These are phyloP conservation scores for Sardina pilchardus DNA, from an alignment of 2,113 vertebrate genomes.

Conservation along the genomic window DNA sequence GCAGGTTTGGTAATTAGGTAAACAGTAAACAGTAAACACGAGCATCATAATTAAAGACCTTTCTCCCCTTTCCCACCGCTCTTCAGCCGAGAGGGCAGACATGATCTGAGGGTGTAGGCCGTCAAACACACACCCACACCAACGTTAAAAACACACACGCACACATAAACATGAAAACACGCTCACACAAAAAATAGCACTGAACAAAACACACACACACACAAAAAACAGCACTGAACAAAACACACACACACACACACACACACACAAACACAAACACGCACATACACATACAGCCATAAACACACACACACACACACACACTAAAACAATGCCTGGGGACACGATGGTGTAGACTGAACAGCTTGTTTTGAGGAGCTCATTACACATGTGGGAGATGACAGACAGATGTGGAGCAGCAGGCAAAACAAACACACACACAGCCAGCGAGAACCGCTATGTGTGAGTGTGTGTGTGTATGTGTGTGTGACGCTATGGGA, in stretches of 20 bases:
- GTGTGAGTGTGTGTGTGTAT: neutral
- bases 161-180: too few relatives aligned
- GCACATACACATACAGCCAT: neutral
- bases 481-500: neutral
- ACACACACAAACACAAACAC: neutral
- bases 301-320: conserved; percentile 6
- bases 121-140: too few relatives aligned
- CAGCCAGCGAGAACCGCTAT: too few relatives aligned
- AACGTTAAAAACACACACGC: too few relatives aligned
- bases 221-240: too few relatives aligned
- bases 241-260: neutral
- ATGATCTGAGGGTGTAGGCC: too few relatives aligned
- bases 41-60: too few relatives aligned
- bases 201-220: neutral
- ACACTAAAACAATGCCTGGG: neutral
- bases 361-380: neutral
- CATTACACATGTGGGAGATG: neutral
- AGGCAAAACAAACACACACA: too few relatives aligned
- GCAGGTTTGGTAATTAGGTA: neutral
- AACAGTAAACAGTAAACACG: neutral
- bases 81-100: too few relatives aligned
- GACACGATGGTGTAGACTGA: neutral
- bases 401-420: neutral
- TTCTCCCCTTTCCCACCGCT: too few relatives aligned
- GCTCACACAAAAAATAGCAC: too few relatives aligned